These are phyloP conservation scores for Paguma larvata DNA, from an alignment of 2,797 vertebrate genomes.

Conservation along the genomic window DNA sequence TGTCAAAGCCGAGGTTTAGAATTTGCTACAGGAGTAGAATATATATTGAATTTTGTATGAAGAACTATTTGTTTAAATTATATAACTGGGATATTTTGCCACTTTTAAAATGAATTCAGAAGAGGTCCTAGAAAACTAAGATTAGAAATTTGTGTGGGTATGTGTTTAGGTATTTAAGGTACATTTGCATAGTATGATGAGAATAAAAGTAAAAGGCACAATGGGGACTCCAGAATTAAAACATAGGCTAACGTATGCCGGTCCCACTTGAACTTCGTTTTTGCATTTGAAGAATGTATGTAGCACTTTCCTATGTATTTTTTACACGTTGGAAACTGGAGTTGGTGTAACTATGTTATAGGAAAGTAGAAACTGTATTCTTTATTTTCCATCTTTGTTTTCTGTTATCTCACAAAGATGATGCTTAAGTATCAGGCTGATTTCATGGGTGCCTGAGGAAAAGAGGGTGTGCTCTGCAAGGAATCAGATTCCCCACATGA, in stretches of 20 bases:
- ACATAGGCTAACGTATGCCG: constrained; percentile 72
- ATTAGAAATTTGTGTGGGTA: constrained; percentile 82
- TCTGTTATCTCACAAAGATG: constrained; percentile 79
- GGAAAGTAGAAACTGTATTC: constrained; percentile 80
- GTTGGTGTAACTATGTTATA: constrained; percentile 77
- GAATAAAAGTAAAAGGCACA: constrained; percentile 81
- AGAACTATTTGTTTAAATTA: constrained; percentile 87
- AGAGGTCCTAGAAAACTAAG: constrained; percentile 83
- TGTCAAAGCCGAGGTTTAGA: constrained; percentile 88
- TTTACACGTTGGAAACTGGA: constrained; percentile 73
- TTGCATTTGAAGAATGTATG: constrained; percentile 81
- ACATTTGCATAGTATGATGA: constrained; percentile 84
- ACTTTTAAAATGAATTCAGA: constrained; percentile 87
- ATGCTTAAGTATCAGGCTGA: constrained; percentile 74
- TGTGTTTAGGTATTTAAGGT: constrained; percentile 83
- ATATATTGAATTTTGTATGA: constrained; percentile 88
- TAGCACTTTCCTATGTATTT: constrained; percentile 82
- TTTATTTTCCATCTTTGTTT: constrained; percentile 73
- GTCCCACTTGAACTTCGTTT: constrained; percentile 80
- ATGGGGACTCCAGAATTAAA: constrained; percentile 83
- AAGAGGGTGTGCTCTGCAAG: constrained; percentile 82
- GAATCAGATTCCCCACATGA: constrained; percentile 81
- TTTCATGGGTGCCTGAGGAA: constrained; percentile 85
- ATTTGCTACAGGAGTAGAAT: constrained; percentile 87
- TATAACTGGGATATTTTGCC: constrained; percentile 88